Conservation (phyloP, 2,797 vertebrate species). For the Xiphorhynchus erythropygius region DNA sequence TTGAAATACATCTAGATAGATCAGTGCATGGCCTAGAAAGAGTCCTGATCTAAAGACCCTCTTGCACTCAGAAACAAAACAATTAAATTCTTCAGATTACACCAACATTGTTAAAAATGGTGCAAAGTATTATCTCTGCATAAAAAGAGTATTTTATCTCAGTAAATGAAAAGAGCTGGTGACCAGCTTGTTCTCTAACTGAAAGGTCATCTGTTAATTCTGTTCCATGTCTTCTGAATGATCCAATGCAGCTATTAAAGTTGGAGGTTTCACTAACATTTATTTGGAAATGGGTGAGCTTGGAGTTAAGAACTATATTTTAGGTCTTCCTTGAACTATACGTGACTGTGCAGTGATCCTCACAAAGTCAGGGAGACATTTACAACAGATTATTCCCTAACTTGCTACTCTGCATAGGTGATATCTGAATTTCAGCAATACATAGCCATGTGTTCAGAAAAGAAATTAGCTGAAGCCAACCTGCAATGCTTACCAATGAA, state of each 20-base stretch:
- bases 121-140: constrained; percentile 41
- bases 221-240: background rate
- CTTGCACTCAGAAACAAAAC: constrained; percentile 14
- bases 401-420: background rate
- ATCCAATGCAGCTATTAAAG: background rate
- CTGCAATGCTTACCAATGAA: background rate
- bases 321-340: background rate
- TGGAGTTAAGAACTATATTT: constrained; percentile 24
- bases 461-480: background rate
- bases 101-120: constrained; percentile 19
- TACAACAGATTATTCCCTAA: background rate
- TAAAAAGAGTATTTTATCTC: constrained; percentile 46
- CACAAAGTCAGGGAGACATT: background rate
- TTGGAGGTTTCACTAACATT: constrained; percentile 26
- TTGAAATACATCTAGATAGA: background rate
- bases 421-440: background rate
- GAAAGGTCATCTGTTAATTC: constrained; percentile 30
- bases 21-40: constrained; percentile 4
- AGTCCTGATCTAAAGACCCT: background rate
- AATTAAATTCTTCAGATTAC: constrained; percentile 52
- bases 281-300: constrained; percentile 32
- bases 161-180: constrained; percentile 34
- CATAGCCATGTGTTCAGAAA: background rate
- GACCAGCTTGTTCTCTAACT: constrained; percentile 31
- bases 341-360: background rate